phyloP scores from a whole-genome alignment of 2,797 vertebrate species.

The Notoglanidium macrostoma region DNA sequence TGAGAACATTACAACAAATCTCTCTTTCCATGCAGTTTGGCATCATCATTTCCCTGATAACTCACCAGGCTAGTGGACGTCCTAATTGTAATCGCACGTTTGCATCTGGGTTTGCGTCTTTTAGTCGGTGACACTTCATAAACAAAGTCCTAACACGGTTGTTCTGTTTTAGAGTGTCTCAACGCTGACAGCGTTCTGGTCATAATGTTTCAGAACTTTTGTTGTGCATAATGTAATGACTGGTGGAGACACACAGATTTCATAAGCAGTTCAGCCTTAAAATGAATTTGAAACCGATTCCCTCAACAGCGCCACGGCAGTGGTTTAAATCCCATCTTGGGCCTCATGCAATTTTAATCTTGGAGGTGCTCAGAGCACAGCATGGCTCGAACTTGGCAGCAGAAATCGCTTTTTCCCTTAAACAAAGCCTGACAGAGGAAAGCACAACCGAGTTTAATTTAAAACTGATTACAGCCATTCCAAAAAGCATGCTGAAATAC shows the following conservation, averaged over 20 bases:
- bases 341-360: slow-evolving; percentile 53
- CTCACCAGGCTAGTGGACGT: slow-evolving; percentile 13
- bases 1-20: slow-evolving; percentile 29
- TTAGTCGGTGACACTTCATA: slow-evolving; percentile 28
- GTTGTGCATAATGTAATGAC: too few species aligned
- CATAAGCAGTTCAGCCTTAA: not conserved
- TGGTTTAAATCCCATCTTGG: slow-evolving; percentile 52
- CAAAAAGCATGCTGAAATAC: slow-evolving; percentile 47
- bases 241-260: not conserved
- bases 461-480: slow-evolving; percentile 54
- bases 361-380: slow-evolving; percentile 39
- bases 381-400: slow-evolving; percentile 47
- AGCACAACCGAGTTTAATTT: slow-evolving; percentile 50
- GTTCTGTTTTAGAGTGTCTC: slow-evolving; percentile 32
- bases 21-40: slow-evolving; percentile 14
- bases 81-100: slow-evolving; percentile 48
- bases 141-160: slow-evolving; percentile 28
- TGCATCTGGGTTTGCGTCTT: slow-evolving; percentile 23
- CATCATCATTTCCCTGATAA: slow-evolving; percentile 15
- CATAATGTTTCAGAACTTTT: not conserved
- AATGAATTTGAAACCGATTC: slow-evolving; percentile 16
- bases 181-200: not conserved
- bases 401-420: slow-evolving; percentile 28
- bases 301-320: slow-evolving; percentile 21
- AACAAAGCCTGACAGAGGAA: slow-evolving; percentile 37